Conservation (phyloP, 2,888 invertebrate species). For the Tridacna gigas region DNA sequence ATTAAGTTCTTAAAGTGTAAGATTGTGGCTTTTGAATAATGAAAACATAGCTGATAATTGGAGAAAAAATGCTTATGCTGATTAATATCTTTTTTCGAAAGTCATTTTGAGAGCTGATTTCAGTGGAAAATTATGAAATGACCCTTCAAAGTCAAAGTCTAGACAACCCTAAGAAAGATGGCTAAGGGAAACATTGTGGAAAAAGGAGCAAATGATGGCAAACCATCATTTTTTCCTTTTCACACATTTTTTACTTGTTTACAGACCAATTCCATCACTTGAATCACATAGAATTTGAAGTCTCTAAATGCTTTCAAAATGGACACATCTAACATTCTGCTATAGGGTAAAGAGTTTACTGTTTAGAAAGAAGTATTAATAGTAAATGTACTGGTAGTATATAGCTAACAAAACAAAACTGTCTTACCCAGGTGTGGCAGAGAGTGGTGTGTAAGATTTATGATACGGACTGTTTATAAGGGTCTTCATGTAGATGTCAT, state of each 20-base stretch:
- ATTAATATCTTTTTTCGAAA: too few relatives aligned
- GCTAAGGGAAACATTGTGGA: not conserved
- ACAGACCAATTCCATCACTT: too few relatives aligned
- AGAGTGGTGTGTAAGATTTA: slow-evolving; percentile 64
- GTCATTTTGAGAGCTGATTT: too few relatives aligned
- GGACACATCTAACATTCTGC: not conserved
- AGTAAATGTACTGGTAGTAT: too few relatives aligned
- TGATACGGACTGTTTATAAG: slow-evolving; percentile 73
- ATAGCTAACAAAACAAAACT: not conserved
- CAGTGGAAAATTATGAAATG: too few relatives aligned
- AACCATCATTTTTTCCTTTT: not conserved
- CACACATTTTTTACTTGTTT: not conserved
- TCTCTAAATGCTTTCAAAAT: not conserved
- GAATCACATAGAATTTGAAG: too few relatives aligned
- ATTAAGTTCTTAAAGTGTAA: too few relatives aligned
- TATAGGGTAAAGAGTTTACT: not conserved
- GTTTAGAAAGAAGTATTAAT: too few relatives aligned
- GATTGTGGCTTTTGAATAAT: too few relatives aligned
- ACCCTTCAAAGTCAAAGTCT: too few relatives aligned
- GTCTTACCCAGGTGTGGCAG: slow-evolving; percentile 62
- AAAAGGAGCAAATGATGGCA: not conserved
- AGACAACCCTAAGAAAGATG: not conserved
- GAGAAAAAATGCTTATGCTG: too few relatives aligned
- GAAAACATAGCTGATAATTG: too few relatives aligned
- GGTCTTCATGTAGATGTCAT: slow-evolving; percentile 71